phyloP scores from a whole-genome alignment of 2,888 invertebrate genomes.

The Synergus gifuensis region DNA sequence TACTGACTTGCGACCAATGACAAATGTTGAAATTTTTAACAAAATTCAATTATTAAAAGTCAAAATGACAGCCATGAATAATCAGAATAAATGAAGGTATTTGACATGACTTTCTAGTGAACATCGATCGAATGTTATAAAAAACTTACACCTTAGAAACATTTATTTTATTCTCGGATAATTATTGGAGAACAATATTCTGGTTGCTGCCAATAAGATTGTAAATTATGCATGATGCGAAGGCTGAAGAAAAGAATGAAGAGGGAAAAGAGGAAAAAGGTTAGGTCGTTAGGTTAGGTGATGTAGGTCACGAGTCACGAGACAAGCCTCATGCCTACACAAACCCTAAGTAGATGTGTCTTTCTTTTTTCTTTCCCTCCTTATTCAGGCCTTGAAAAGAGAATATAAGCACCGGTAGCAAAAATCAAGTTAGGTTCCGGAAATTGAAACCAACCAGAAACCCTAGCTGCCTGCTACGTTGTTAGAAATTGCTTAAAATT shows the following conservation, averaged over 20 bases:
- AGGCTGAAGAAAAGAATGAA: background rate
- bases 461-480: background rate
- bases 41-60: too few species aligned
- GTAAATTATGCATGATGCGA: constrained; percentile 23
- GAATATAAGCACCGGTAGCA: background rate
- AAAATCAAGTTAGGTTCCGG: background rate
- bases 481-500: constrained; percentile 9
- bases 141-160: background rate
- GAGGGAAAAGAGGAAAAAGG: background rate
- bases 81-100: background rate
- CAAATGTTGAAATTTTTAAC: too few species aligned
- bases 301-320: background rate
- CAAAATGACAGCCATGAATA: too few species aligned
- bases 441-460: constrained; percentile 15
- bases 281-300: constrained; percentile 1
- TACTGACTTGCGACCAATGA: too few species aligned
- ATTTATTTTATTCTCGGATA: background rate
- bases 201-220: background rate
- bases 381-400: background rate
- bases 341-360: background rate
- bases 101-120: background rate
- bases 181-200: constrained; percentile 1
- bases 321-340: background rate
- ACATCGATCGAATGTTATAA: background rate
- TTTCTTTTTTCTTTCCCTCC: background rate